Evolutionary conservation across 1,140 invertebrate genomes (phyloP).

Genomic region (Drosophila aff.): DNA sequence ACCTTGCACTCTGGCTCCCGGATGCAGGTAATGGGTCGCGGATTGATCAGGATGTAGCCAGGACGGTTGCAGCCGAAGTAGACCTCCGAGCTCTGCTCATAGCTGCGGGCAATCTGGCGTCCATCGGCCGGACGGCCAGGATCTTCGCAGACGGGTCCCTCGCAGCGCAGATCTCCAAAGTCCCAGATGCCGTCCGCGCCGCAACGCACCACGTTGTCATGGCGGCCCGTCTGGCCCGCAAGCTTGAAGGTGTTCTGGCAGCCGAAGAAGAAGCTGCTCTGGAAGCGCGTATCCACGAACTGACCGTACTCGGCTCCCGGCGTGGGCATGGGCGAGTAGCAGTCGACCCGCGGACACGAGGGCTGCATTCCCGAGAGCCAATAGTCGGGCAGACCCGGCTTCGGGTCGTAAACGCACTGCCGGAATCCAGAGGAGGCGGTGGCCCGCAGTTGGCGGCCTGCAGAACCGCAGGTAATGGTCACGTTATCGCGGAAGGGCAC

Average conservation of each 20-base stretch:
- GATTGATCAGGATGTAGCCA: conserved; percentile 97
- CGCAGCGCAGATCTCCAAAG: conserved; percentile 97
- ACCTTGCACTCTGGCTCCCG: conserved; percentile 97
- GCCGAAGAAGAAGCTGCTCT: conserved; percentile 97
- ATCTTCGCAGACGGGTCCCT: conserved; percentile 97
- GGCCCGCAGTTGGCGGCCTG: conserved; percentile 91
- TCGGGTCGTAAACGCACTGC: conserved; percentile 98
- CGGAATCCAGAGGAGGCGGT: conserved; percentile 93
- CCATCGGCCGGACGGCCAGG: conserved; percentile 97
- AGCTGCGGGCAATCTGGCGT: conserved; percentile 94
- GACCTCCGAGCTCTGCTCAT: conserved; percentile 97
- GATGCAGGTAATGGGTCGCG: conserved; percentile 95
- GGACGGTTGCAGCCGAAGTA: conserved; percentile 95
- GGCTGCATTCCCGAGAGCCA: conserved; percentile 95
- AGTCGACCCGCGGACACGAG: conserved; percentile 94
- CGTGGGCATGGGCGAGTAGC: conserved; percentile 93
- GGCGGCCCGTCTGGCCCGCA: conserved; percentile 95
- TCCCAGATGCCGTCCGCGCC: conserved; percentile 97
- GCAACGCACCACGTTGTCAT: conserved; percentile 96
- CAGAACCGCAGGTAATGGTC: conserved; percentile 91
- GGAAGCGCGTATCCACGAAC: conserved; percentile 94
- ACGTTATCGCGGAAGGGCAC: conserved; percentile 96
- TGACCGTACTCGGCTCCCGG: conserved; percentile 97
- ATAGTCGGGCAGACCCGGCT: conserved; percentile 94
- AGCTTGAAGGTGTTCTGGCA: conserved; percentile 98